phyloP scores from a whole-genome alignment of 2,113 vertebrate species.

The Dinomys branickii region DNA sequence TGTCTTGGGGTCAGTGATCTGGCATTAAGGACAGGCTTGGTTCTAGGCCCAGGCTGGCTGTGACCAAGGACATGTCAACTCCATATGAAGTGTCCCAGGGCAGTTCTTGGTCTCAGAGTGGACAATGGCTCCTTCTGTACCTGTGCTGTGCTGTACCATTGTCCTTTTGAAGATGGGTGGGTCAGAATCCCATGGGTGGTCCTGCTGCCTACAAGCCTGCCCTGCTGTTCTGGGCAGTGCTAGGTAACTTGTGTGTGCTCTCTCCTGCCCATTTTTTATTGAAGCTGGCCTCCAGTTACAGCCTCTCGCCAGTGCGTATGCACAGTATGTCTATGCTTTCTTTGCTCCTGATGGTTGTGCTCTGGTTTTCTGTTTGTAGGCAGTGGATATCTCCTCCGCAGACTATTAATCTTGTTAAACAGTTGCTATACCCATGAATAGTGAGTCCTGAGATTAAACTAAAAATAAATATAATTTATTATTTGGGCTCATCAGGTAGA shows the following conservation, averaged over 20 bases:
- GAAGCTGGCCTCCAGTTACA: background rate
- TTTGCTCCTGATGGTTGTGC: background rate
- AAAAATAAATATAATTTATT: background rate
- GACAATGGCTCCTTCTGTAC: background rate
- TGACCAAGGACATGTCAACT: background rate
- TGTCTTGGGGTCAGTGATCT: background rate
- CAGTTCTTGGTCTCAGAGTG: background rate
- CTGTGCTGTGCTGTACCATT: background rate
- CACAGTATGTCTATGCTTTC: background rate
- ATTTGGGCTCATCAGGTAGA: slow-evolving; percentile 6
- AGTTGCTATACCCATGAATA: background rate
- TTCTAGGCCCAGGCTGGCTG: background rate
- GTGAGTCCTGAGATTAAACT: background rate
- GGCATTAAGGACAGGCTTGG: background rate
- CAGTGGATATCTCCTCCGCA: background rate
- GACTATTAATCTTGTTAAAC: background rate
- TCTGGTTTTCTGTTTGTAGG: background rate
- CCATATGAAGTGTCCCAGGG: background rate
- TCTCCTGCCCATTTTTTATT: background rate
- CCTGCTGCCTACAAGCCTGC: background rate
- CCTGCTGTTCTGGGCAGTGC: no score
- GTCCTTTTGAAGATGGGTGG: background rate
- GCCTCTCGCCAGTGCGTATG: background rate
- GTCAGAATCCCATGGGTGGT: background rate
- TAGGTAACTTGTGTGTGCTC: background rate